Evolutionary conservation across 2,888 invertebrate genomes (phyloP), one percentile per base, ranked within the genome.

Genomic region (Drosophila infuscata): DNA sequence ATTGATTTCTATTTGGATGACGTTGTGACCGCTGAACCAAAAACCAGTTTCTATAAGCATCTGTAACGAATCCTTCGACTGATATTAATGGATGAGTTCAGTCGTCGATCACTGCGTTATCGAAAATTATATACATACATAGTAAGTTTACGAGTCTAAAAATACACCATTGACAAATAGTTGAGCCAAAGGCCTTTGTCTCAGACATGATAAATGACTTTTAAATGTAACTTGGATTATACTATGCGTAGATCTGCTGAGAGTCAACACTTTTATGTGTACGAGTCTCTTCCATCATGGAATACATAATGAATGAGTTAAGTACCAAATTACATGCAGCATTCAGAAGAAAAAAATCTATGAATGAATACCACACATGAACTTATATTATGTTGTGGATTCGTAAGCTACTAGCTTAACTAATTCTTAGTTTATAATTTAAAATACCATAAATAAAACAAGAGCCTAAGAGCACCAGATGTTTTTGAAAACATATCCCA

Each of bases 101-200:
- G 30, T 33, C 32, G 43, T 54, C 41, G 38, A 59, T 43, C 57
- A 9, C 43, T 43, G 43, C 41, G 43, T 29, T 62, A 70, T 58
- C 33, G 48, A 11, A 46, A 59, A 58, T 74, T 20, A 32, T 33
- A n/a, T n/a, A n/a, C n/a, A 46, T 25, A 57, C 54, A 32, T 61
- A 57, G 61, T 76, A 57, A 58, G 46, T 76, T 70, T 76, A 60
- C 32, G 70, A 57, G 48, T 32, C 41, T 41, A 51, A 59, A 49
- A 71, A 56, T 70, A 81, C 89, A 86, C 74, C 76, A 88, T 80
- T 88, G 87, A 89, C 90, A 91, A 87, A 89, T 83, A 61, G 82
- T 65, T 60, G 64, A 71, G 70, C 77, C 79, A 79, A 81, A 84
- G 74, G 65, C 63, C 58, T 74, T 83, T 64, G 83, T 62, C 74